These are phyloP conservation scores for Triplophysa siluroides DNA, from an alignment of 2,113 vertebrate genomes.

Conservation along the genomic window DNA sequence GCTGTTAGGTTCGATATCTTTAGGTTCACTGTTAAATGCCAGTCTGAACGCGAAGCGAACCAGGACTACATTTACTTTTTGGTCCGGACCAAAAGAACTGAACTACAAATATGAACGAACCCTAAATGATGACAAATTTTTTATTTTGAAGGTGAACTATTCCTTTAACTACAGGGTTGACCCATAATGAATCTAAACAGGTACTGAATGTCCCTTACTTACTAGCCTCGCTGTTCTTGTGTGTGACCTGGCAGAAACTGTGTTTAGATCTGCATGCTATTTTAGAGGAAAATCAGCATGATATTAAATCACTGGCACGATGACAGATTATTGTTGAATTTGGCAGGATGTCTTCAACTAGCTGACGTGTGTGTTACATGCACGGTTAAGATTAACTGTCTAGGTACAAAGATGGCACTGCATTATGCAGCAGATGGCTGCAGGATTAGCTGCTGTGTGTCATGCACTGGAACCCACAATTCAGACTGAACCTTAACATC, in stretches of 20 bases:
- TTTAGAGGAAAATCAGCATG: not conserved
- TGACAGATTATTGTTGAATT: not conserved
- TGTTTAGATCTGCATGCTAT: constrained; percentile 42
- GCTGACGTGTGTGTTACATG: constrained; percentile 15
- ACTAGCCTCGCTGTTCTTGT: not conserved
- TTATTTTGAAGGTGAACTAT: no score
- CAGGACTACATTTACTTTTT: no score
- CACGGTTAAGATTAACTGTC: constrained; percentile 14
- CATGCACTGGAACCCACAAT: not conserved
- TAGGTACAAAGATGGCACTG: constrained; percentile 6
- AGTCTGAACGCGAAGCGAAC: no score
- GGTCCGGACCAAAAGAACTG: no score
- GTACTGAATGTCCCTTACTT: no score
- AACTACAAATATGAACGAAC: no score
- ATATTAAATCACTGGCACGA: not conserved
- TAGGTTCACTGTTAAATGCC: no score
- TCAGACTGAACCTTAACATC: constrained; percentile 11
- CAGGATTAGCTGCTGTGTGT: constrained; percentile 41
- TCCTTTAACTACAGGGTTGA: no score
- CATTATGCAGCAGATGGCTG: constrained; percentile 20
- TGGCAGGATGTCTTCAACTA: not conserved
- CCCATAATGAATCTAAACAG: constrained; percentile 55
- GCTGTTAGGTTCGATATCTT: no score
- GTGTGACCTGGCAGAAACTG: not conserved
- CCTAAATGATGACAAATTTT: no score